Base-by-base conservation (phyloP, 1,140 invertebrate genomes). In the Papilio polytes region DNA sequence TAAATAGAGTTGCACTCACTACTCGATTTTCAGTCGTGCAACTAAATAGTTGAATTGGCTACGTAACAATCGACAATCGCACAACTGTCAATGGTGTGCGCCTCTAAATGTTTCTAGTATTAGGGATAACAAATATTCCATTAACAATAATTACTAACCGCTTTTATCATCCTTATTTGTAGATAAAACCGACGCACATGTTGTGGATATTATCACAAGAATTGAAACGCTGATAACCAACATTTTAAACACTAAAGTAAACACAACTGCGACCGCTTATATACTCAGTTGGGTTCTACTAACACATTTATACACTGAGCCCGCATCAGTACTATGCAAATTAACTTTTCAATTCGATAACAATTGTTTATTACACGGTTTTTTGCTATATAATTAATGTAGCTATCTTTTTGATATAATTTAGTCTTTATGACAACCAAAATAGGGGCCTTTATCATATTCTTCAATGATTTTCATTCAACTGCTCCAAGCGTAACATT, bases 271-370 rank as follows among this genome's bases (percentile, higher is more conserved):
- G 10, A 22, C 20, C 12, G 46, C 2, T 20, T n/a, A 44, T 73
- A 31, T 12, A 73, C 10, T 41, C 7, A 15, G 20, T 76, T 51
- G 74, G 22, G 13, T 15, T 53, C 26, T 3, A 51, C 46, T 51
- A 76, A 76, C 78, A 81, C 63, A 82, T 81, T 80, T 84, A 84
- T 84, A 84, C 46, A 74, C 18, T 59, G 18, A 2, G 51, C 83
- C 83, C 83, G 83, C 83, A 84, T 84, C 63, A 53, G 80, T 81
- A 53, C 51, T 70, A 83, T 82, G 81, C 77, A 80, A 84, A 82
- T 80, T 80, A 74, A 76, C 44, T 76, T 76, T 76, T 76, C 41
- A 76, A 51, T 51, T 48, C n/a, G 74, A 76, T 76, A 76, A 76
- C 44, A 53, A 74, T 48, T 74, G 79, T 46, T 83, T 83, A 81